Evolutionary conservation across 1,140 invertebrate genomes (phyloP).

Genomic region (Thaumatotibia leucotreta): DNA sequence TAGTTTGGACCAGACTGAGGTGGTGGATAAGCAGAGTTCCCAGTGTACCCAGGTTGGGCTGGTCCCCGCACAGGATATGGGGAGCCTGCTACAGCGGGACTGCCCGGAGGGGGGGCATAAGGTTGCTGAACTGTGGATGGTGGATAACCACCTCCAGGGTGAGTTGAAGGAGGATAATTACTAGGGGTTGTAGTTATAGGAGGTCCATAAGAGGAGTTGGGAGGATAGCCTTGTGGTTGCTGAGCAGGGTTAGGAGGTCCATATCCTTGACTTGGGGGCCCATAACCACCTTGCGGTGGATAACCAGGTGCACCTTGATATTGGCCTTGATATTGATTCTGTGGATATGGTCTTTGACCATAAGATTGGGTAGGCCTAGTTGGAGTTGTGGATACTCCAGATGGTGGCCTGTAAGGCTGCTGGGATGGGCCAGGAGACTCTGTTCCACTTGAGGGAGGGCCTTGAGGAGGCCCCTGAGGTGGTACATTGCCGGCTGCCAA

Average conservation of each 20-base stretch:
- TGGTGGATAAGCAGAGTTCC: conserved; percentile 68
- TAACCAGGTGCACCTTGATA: conserved; percentile 66
- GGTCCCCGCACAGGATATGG: conserved; percentile 67
- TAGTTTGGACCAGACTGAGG: conserved; percentile 61
- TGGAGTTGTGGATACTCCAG: conserved; percentile 63
- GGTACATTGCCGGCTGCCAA: conserved; percentile 58
- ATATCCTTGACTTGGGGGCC: conserved; percentile 68
- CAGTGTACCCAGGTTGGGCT: conserved; percentile 58
- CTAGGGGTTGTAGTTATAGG: conserved; percentile 71
- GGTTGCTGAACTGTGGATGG: conserved; percentile 68
- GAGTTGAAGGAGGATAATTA: conserved; percentile 68
- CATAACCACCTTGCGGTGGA: conserved; percentile 68
- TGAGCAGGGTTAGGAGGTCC: conserved; percentile 69
- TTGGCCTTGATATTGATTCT: conserved; percentile 74
- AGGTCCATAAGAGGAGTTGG: conserved; percentile 71
- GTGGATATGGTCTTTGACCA: conserved; percentile 70
- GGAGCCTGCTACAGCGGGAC: conserved; percentile 58
- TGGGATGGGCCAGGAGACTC: conserved; percentile 55
- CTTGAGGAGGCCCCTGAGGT: conserved; percentile 47
- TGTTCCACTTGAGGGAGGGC: conserved; percentile 54
- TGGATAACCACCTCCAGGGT: conserved; percentile 68
- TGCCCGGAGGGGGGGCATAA: conserved; percentile 69
- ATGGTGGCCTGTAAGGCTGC: conserved; percentile 62
- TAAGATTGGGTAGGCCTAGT: conserved; percentile 72
- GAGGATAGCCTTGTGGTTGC: conserved; percentile 71